Evolutionary conservation across 1,140 invertebrate genomes (phyloP).

Genomic region (Bathynomus jamesi): DNA sequence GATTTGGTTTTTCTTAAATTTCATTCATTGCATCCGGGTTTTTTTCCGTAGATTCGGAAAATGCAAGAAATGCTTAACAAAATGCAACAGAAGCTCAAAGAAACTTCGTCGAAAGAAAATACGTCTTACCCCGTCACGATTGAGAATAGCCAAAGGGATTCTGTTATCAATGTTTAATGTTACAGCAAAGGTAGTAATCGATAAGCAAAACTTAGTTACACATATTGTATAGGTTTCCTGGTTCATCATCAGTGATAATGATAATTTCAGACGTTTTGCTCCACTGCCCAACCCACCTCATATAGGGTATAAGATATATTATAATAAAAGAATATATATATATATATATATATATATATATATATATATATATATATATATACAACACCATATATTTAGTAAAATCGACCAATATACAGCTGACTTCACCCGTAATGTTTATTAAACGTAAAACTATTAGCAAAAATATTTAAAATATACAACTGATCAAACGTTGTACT

Average conservation of each 20-base stretch:
- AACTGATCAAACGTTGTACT: too few relatives aligned
- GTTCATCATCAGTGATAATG: too few relatives aligned
- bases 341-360: constrained; percentile 8
- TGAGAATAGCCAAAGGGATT: constrained; percentile 6
- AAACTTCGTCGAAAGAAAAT: constrained; percentile 52
- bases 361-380: constrained; percentile 5
- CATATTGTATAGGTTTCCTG: too few relatives aligned
- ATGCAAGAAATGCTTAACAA: constrained; percentile 94
- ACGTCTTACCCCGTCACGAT: constrained; percentile 4
- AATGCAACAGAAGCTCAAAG: constrained; percentile 92
- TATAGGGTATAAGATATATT: neutral
- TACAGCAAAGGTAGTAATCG: neutral
- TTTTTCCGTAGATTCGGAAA: constrained; percentile 65
- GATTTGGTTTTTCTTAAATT: too few relatives aligned
- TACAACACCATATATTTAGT: too few relatives aligned
- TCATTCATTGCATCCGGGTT: too few relatives aligned
- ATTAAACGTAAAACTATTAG: too few relatives aligned
- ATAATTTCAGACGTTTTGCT: too few relatives aligned
- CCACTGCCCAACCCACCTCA: too few relatives aligned
- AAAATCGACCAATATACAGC: too few relatives aligned
- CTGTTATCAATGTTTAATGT: constrained; percentile 15
- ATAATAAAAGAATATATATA: neutral
- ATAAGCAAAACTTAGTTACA: neutral
- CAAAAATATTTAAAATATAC: too few relatives aligned
- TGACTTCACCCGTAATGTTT: too few relatives aligned